Evolutionary conservation across 1,140 invertebrate species (phyloP), one percentile per base, ranked within the genome.

Genomic region (Rhizoglyphus robini): DNA sequence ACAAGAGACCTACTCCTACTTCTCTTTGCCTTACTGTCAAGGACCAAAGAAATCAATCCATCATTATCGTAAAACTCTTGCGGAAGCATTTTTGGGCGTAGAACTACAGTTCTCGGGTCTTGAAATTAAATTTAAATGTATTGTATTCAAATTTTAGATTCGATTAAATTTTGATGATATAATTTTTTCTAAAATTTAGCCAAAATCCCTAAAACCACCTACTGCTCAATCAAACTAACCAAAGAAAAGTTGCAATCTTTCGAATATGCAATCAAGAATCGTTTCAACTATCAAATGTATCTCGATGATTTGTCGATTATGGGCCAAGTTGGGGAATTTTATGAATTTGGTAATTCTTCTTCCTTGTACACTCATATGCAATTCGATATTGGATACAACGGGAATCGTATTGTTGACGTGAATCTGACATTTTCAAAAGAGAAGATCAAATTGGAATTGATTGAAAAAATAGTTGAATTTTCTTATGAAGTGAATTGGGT

Each of bases 241-340:
- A 86, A 94, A 70, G 87, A 90, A 71, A 86, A 88, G 70, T 83
- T 86, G 65, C 91, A 95, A 74, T 87, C 90, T 0, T 94, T 99
- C 75, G 82, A 88, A 0, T 99, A 98, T 81, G 96, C 96, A 34
- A 92, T 99, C 1, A 93, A 94, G 77, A 98, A 98, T 77, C 90
- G 97, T 74, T 99, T 99, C 77, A 99, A 93, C 91, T 99, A 99
- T 78, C 95, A 99, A 78, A 98, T 99, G 95, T 99, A 99, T 73
- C 87, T 99, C 66, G 96, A 99, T 79, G 93, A 96, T 74, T 77
- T 99, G 47, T 96, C 96, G 65, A 91, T 99, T 68, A 98, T 93
- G 94, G 95, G 93, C 20, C 83, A 95, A 71, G 92, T 98, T 63
- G 96, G 95, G 8, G 88, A 93, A 74, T 77, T 82, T 23, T 87